Conservation (phyloP, 2,888 invertebrate species). For the Oxytorus armatus region DNA sequence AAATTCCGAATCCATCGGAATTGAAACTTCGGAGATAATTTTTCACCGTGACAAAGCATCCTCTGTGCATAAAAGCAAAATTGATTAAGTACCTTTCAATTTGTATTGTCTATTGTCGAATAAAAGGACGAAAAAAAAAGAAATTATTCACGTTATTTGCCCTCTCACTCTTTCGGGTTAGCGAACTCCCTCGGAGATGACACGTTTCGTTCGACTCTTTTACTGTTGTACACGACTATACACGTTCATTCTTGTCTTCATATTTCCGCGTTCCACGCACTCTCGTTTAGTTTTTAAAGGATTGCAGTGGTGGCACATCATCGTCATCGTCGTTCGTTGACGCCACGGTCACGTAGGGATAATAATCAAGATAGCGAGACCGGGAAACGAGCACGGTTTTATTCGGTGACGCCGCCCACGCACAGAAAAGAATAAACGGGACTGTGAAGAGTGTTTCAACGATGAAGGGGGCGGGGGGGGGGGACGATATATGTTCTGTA, state of each 20-base stretch:
- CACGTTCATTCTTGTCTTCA: conserved; percentile 31
- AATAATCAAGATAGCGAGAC: conserved; percentile 64
- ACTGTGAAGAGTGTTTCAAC: not conserved
- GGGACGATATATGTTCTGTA: not conserved
- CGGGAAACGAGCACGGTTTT: conserved; percentile 40
- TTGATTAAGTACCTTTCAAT: too few species aligned
- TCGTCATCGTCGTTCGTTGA: conserved; percentile 23
- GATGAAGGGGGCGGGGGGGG: not conserved
- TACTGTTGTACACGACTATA: not conserved
- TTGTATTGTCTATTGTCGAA: too few species aligned
- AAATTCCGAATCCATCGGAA: too few species aligned
- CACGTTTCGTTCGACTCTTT: conserved; percentile 12
- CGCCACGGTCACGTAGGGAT: conserved; percentile 56
- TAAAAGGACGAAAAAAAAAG: not conserved
- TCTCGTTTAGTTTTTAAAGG: conserved; percentile 49
- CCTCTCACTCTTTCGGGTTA: too few species aligned
- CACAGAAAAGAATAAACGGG: conserved; percentile 44
- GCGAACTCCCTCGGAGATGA: too few species aligned
- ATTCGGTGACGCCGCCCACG: conserved; percentile 62
- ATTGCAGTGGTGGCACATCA: conserved; percentile 32
- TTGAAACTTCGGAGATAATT: too few species aligned
- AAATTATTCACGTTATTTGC: not conserved
- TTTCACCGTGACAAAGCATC: too few species aligned
- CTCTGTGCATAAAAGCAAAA: too few species aligned
- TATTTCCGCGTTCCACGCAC: conserved; percentile 62